A percentile compares a stretch with the other conserved stretches of the same genome.
Conservation (phyloP, 2,888 invertebrate genomes). For the Limnephilus auricula region DNA sequence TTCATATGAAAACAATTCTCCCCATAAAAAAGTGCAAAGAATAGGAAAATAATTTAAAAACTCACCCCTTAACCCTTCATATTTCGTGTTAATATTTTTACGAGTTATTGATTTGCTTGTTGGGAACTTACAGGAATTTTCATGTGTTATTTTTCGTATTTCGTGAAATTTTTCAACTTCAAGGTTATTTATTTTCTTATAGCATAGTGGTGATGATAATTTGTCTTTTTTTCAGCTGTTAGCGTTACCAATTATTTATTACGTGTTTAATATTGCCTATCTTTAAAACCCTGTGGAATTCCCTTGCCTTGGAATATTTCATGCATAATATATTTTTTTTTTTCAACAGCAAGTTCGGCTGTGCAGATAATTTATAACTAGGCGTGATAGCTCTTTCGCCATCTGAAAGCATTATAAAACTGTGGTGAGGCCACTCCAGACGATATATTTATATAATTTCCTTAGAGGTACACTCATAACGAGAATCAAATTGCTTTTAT, state of each 20-base stretch:
- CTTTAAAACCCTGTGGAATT: background rate
- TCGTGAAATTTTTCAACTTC: background rate
- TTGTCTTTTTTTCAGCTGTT: background rate
- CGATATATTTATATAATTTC: too few relatives aligned
- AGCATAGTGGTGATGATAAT: background rate
- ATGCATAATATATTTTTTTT: background rate
- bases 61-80: background rate
- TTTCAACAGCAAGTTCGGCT: too few relatives aligned
- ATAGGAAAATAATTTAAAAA: background rate
- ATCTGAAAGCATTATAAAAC: too few relatives aligned
- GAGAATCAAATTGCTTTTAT: too few relatives aligned
- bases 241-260: background rate
- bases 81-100: conserved; percentile 5
- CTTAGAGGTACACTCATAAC: too few relatives aligned
- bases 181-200: background rate
- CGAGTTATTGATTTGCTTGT: background rate
- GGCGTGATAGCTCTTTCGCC: too few relatives aligned
- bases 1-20: conserved; percentile 24
- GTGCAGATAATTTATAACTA: too few relatives aligned
- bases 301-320: background rate
- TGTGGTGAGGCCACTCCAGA: too few relatives aligned
- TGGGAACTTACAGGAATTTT: background rate
- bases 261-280: background rate
- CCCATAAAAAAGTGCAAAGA: background rate
- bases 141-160: background rate